Evolutionary conservation across 2,888 invertebrate species (phyloP).

Genomic region (Napeogenes sylphis): DNA sequence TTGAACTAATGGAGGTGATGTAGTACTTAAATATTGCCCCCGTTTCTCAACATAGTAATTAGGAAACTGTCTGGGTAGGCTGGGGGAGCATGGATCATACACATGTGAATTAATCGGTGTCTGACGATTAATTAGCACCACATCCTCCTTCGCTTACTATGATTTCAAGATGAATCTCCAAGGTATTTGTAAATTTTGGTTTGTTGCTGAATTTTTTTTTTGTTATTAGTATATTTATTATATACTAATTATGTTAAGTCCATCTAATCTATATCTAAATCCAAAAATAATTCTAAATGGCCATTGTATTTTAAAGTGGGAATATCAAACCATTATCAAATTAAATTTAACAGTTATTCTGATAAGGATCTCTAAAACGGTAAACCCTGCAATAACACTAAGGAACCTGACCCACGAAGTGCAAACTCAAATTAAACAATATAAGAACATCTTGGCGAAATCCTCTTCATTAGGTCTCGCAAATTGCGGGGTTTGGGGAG

Average conservation of each 20-base stretch:
- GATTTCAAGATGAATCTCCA: conserved; percentile 41
- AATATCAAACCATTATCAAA: not conserved
- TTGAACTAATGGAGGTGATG: too few species aligned
- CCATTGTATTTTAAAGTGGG: too few species aligned
- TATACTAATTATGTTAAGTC: too few species aligned
- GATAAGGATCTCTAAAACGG: conserved; percentile 21
- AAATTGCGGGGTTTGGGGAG: conserved; percentile 54
- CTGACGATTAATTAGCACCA: conserved; percentile 72
- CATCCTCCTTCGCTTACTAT: conserved; percentile 47
- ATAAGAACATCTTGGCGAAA: conserved; percentile 75
- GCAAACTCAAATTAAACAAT: conserved; percentile 76
- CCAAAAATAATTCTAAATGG: too few species aligned
- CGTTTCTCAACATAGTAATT: conserved; percentile 46
- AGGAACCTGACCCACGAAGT: conserved; percentile 70
- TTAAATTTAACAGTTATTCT: not conserved
- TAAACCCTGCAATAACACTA: conserved; percentile 68
- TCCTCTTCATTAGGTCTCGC: conserved; percentile 76
- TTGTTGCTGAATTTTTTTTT: too few species aligned
- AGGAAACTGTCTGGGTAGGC: conserved; percentile 42
- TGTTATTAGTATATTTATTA: too few species aligned
- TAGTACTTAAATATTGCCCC: not conserved
- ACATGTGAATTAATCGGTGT: conserved; percentile 71
- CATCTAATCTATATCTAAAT: too few species aligned
- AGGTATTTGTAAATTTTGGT: too few species aligned
- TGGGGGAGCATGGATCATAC: conserved; percentile 62